Percentiles rank a stretch among this genome's conserved stretches.
Evolutionary conservation across 2,797 vertebrate genomes (phyloP).

Genomic region (Pitangus sulphuratus): DNA sequence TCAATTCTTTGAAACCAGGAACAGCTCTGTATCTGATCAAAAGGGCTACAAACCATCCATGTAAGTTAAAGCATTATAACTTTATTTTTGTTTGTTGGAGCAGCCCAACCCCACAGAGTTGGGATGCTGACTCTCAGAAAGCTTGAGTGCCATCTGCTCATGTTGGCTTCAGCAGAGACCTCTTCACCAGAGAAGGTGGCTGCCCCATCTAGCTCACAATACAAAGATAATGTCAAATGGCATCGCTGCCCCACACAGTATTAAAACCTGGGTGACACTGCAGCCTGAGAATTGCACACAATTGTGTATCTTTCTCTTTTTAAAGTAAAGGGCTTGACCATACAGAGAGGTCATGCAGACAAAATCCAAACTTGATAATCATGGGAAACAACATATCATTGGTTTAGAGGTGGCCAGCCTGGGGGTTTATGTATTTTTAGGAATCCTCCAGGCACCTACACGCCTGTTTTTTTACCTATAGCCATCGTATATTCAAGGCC

Average conservation of each 20-base stretch:
- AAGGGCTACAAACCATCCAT: not conserved
- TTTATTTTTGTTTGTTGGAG: not conserved
- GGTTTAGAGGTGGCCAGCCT: not conserved
- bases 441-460: not conserved
- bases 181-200: not conserved
- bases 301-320: not conserved
- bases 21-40: not conserved
- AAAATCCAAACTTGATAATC: not conserved
- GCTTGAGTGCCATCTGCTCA: rapidly evolving
- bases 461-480: not conserved
- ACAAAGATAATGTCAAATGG: not conserved
- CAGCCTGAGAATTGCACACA: not conserved
- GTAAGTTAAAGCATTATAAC: not conserved
- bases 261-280: not conserved
- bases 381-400: slow-evolving; percentile 21
- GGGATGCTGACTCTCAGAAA: not conserved
- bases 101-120: not conserved
- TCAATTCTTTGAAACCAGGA: not conserved
- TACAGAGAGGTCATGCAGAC: not conserved
- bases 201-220: not conserved
- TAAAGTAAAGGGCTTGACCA: slow-evolving; percentile 3
- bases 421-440: not conserved
- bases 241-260: rapidly evolving
- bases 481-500: not conserved
- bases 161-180: not conserved